Evolutionary conservation across 2,113 vertebrate genomes (phyloP), one percentile per base, ranked within the genome.

Genomic region (Salvator merianae): DNA sequence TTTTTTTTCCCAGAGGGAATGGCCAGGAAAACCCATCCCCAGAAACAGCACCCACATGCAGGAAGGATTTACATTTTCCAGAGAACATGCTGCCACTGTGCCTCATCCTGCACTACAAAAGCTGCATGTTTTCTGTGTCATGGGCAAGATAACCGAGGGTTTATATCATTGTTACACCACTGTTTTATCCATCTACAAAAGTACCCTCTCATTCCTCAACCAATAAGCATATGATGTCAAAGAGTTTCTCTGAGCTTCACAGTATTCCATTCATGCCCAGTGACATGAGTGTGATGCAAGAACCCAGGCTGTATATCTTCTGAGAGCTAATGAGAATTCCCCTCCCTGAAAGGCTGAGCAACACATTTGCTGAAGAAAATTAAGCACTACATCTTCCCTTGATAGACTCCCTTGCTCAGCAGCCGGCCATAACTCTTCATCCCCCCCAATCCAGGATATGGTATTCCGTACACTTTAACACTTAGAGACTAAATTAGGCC

Each of bases 391-490:
- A 59, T 77, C 82, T 88, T 86, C n/a, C 16, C 55, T 77, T 83
- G 79, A 43, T 2, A 65, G 80, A 82, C 59, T 20, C 40, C 66
- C 74, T 70, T 85, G 70, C 63, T 90, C 84, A 79, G 65, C 82
- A 66, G 59, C 63, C 53, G 71, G 66, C 38, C 83, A 74, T 73
- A 78, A 65, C 73, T 87, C 80, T 32, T 63, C 22, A n/a, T 63
- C 81, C 55, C 72, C 85, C n/a, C 71, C 40, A 26, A 32, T 34
- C 83, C 6, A 16, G 72, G 84, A 83, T 30, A 66, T 3, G 20
- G 8, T 47, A 78, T 75, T 88, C 63, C 43, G 53, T 84, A 84
- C 47, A 7, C 76, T 88, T 88, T 84, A 84, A 86, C 43, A 83
- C 53, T 77, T 62, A 8, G 72, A 88, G 69, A 81, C 13, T 76